Base-by-base conservation (phyloP, 2,888 invertebrate genomes). In the Diarsia rubi region DNA sequence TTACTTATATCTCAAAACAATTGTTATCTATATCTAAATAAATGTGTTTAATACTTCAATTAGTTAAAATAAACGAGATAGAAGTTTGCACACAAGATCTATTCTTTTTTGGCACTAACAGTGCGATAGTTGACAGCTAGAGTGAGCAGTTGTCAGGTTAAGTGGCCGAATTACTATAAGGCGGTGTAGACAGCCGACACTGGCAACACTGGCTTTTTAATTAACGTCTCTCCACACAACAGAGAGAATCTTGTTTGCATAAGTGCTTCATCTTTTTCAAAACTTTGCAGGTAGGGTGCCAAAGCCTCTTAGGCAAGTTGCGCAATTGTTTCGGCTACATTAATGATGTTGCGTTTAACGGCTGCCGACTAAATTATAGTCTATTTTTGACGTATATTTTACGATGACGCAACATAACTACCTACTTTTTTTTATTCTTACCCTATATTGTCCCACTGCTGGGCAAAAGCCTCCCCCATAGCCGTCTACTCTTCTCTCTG, bases 151-250 rank as follows among this genome's bases (percentile, higher is more conserved):
- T 73, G 31, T 57, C 73, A 31, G 54, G 47, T 63, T 42, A 54
- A 54, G 80, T 73, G 63, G 24, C 81, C 47, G 62, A 73, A 47
- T 57, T 27, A 63, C 49, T 64, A n/a, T n/a, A 44, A 74, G n/a
- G 45, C 27, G 2, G 37, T 24, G 31, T 31, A 49, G 47, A 49
- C 78, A 78, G 21, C 27, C 47, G 42, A 47, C 57, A 42, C 54
- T 42, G 57, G 27, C 42, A 45, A 47, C 37, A 19, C 54, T 44
- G 24, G 31, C 27, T 69, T 68, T 67, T 59, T 60, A 70, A 70
- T 70, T 79, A 71, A 59, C 27, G 47, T 49, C 79, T 16, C 21
- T 69, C n/a, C 24, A 69, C 69, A 69, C 47, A 69, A 47, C 45
- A 69, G 45, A 44, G 44, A n/a, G 5, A 37, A 66, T 66, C 42